phyloP scores from a whole-genome alignment of 2,888 invertebrate species.

The Epirrhoe tristata region DNA sequence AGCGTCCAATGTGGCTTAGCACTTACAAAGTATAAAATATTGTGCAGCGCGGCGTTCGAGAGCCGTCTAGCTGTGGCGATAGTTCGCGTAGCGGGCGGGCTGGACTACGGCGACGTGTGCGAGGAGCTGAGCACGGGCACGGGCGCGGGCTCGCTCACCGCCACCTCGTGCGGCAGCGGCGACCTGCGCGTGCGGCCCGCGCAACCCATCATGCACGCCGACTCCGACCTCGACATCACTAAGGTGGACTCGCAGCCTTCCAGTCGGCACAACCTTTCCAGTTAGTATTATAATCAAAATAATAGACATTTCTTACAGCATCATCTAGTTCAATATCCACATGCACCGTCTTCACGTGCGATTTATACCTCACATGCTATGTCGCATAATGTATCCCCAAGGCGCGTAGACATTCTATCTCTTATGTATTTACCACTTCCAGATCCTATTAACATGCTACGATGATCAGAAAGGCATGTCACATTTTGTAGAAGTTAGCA shows the following conservation, averaged over 20 bases:
- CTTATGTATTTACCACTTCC: too few relatives aligned
- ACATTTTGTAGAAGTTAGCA: too few relatives aligned
- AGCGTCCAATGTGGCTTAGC: too few relatives aligned
- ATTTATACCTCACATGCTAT: too few relatives aligned
- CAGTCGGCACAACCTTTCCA: conserved; percentile 63
- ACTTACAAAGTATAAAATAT: neutral
- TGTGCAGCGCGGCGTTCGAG: conserved; percentile 94
- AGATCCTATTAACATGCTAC: too few relatives aligned
- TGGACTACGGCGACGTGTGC: conserved; percentile 89
- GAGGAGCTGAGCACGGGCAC: conserved; percentile 75
- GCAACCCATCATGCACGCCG: conserved; percentile 87
- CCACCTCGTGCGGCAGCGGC: conserved; percentile 70
- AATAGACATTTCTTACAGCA: too few relatives aligned
- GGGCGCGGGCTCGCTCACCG: conserved; percentile 74
- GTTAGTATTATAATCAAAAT: conserved; percentile 51
- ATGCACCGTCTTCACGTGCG: too few relatives aligned
- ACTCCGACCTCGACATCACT: conserved; percentile 89
- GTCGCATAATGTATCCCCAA: too few relatives aligned
- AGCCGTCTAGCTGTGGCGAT: conserved; percentile 96
- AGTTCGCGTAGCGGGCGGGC: conserved; percentile 92
- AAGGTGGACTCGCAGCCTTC: conserved; percentile 62
- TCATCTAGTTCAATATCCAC: too few relatives aligned
- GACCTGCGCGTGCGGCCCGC: conserved; percentile 74
- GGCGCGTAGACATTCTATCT: too few relatives aligned
- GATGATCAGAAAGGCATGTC: too few relatives aligned